Base-by-base conservation (phyloP, 1,140 invertebrate genomes). In the Brachionus calyciflorus region DNA sequence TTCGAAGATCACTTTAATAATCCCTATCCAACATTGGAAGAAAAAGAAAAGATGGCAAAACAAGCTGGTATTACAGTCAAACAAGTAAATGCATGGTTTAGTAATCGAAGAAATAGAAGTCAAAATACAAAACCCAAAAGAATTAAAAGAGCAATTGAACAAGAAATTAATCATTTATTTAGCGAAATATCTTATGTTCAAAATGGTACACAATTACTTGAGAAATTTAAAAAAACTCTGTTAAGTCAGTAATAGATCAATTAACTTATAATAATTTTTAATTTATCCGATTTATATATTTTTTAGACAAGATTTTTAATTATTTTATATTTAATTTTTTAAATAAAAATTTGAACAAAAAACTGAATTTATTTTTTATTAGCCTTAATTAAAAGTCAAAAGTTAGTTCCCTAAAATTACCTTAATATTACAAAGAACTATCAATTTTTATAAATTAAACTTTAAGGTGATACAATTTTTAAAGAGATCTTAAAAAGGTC, bases 21-120 rank as follows among this genome's bases (percentile, higher is more conserved):
- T 75, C 83, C 83, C 10, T 84, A 84, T 77, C 83, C 83, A 53
- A 80, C 69, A 1, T 81, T 81, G 60, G 80, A 79, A 0, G 81
- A 84, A 17, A 82, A 83, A 68, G 81, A 82, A 53, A 26, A 75
- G 4, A 79, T 84, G 76, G 82, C 83, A 5, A 79, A 63, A 33
- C 60, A 79, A 30, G 81, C 82, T 51, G 79, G 81, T 28, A 81
- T 84, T 46, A 80, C 79, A 28, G 78, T 82, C 0, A 75, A 49
- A 17, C 81, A 83, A 76, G 83, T 84, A 19, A 83, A 82, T 68
- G 82, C 82, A 6, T 84, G 83, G 83, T 84, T 83, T 78, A 81
- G 82, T 2, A 84, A 84, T 77, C 82, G 83, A 77, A 79, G 83
- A 46, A 84, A 83, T 77, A 79, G 83, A 28, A 82, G 80, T 76